Evolutionary conservation across 64 coral and sea anemone species (phyloP).

Genomic region (Dendronephthya gigantea): DNA sequence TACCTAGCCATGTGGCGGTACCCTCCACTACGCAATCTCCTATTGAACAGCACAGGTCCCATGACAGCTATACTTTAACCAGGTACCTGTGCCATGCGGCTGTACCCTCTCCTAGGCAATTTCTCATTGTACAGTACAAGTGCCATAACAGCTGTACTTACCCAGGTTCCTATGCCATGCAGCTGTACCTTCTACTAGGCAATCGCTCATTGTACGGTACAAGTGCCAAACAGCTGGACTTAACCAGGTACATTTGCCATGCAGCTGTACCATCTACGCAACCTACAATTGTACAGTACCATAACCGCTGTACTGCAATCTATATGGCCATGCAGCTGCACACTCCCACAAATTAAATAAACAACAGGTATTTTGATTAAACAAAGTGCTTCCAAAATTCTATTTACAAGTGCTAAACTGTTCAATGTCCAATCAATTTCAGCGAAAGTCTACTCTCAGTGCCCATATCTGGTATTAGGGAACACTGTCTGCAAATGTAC

Average conservation of each 20-base stretch:
- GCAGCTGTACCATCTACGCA: not conserved
- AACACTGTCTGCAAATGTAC: conserved; percentile 1
- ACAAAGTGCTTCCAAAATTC: not conserved
- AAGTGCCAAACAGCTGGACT: not conserved
- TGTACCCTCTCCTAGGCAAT: too few relatives aligned
- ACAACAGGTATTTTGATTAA: not conserved
- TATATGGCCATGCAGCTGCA: not conserved
- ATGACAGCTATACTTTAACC: too few relatives aligned
- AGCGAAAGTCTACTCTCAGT: conserved; percentile 11
- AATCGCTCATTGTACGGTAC: not conserved
- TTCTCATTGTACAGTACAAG: not conserved
- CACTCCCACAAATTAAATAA: not conserved
- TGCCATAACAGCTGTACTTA: not conserved
- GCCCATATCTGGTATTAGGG: not conserved
- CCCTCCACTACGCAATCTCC: too few relatives aligned
- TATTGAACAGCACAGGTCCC: too few relatives aligned
- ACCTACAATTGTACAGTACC: not conserved
- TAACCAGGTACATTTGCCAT: not conserved
- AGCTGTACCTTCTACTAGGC: not conserved
- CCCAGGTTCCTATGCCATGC: not conserved
- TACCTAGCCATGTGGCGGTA: too few relatives aligned
- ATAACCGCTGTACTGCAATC: not conserved
- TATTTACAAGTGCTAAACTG: conserved; percentile 3
- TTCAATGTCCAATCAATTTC: too few relatives aligned
- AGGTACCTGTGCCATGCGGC: too few relatives aligned